phyloP scores from a whole-genome alignment of 2,113 vertebrate species.

The Arothron firmamentum region DNA sequence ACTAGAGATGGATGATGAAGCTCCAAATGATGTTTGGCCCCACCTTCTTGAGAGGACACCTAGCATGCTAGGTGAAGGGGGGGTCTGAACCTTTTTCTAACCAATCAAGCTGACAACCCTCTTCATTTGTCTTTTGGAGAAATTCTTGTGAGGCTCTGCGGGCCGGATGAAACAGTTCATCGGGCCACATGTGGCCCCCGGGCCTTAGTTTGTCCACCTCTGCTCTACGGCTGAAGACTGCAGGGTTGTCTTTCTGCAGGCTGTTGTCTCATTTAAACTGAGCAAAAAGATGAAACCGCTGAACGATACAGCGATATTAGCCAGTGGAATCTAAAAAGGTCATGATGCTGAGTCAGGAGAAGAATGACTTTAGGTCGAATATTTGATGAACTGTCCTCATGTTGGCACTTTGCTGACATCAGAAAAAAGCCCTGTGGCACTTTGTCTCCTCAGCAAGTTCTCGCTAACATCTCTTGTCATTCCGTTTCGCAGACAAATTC shows the following conservation, averaged over 20 bases:
- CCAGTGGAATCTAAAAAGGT: constrained; percentile 52
- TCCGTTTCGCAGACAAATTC: neutral
- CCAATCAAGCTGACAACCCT: too few species aligned
- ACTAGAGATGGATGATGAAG: too few species aligned
- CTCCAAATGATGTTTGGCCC: too few species aligned
- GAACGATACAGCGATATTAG: constrained; percentile 48
- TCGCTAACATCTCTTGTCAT: constrained; percentile 7
- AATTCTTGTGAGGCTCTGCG: too few species aligned
- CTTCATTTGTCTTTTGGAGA: too few species aligned
- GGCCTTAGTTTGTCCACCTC: too few species aligned
- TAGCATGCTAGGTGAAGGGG: too few species aligned
- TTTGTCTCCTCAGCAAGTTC: constrained; percentile 35
- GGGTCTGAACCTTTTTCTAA: too few species aligned
- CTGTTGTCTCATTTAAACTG: constrained; percentile 35
- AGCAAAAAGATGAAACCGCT: constrained; percentile 35
- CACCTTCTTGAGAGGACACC: too few species aligned
- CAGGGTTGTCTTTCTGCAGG: constrained; percentile 13
- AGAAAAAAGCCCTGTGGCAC: constrained; percentile 10
- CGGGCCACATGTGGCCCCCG: too few species aligned
- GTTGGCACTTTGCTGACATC: constrained; percentile 51
- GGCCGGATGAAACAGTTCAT: too few species aligned
- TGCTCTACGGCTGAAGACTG: constrained; percentile 11
- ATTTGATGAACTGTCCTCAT: constrained; percentile 40
- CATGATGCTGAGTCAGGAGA: constrained; percentile 50
- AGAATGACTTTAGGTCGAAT: constrained; percentile 55